Conservation (phyloP, 2,888 invertebrate genomes). For the Mythimna vitellina region DNA sequence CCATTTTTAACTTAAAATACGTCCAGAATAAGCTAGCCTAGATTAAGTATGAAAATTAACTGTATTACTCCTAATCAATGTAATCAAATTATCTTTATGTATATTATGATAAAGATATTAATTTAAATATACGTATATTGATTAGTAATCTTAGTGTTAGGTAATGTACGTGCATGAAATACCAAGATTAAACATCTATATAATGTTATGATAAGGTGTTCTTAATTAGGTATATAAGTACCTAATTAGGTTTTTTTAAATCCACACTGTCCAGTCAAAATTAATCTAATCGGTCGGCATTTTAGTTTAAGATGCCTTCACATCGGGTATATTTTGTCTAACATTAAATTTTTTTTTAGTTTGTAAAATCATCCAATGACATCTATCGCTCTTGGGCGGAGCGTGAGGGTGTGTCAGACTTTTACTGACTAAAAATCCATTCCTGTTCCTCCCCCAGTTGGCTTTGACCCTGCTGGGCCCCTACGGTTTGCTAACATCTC, state of each 20-base stretch:
- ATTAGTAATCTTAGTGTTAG: slow-evolving; percentile 35
- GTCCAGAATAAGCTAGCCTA: slow-evolving; percentile 6
- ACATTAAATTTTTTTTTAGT: too few species aligned
- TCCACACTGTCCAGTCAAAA: neutral
- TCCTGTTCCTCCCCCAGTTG: too few species aligned
- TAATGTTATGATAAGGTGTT: neutral
- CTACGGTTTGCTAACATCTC: too few species aligned
- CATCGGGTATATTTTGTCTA: too few species aligned
- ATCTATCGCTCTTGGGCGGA: too few species aligned
- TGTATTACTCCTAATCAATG: slow-evolving; percentile 23
- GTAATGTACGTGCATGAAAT: neutral
- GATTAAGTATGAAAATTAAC: slow-evolving; percentile 5
- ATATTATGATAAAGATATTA: slow-evolving; percentile 26
- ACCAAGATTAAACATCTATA: too few species aligned
- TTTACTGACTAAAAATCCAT: too few species aligned
- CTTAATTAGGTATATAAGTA: neutral
- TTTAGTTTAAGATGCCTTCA: too few species aligned
- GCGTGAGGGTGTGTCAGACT: too few species aligned
- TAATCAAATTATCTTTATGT: slow-evolving; percentile 15
- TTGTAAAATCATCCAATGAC: too few species aligned
- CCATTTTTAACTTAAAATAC: slow-evolving; percentile 51
- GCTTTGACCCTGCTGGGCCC: too few species aligned
- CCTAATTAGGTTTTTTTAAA: neutral
- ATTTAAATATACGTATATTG: slow-evolving; percentile 10
- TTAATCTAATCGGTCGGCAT: neutral